A percentile compares a stretch with the other conserved stretches of the same genome.
phyloP scores from a whole-genome alignment of 1,140 invertebrate species.

The Drosophila ambigua region DNA sequence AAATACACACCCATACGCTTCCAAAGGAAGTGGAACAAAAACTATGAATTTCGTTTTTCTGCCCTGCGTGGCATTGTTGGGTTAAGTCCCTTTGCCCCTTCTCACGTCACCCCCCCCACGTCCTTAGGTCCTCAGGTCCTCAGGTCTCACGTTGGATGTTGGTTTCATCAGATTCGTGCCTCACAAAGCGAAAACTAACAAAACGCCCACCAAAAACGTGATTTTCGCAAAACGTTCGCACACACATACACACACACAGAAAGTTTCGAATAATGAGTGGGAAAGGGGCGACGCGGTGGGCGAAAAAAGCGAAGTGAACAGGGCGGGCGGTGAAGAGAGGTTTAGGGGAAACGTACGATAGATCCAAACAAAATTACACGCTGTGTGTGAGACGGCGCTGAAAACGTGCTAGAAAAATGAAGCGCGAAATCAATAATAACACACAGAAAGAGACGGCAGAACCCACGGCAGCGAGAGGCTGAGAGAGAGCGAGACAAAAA shows the following conservation, averaged over 20 bases:
- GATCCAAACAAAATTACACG: conserved; percentile 77
- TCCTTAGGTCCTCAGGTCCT: conserved; percentile 6
- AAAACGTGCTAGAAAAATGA: conserved; percentile 77
- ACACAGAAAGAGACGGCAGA: conserved; percentile 7
- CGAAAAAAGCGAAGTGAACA: neutral
- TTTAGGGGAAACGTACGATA: conserved; percentile 35
- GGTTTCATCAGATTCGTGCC: conserved; percentile 37
- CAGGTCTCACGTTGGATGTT: neutral
- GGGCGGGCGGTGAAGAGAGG: neutral
- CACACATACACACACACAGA: conserved; percentile 7
- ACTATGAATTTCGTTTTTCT: conserved; percentile 49
- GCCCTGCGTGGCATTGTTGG: conserved; percentile 34
- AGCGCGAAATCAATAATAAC: conserved; percentile 78
- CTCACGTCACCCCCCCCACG: neutral
- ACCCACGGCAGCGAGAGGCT: neutral
- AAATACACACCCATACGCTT: neutral
- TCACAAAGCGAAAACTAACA: conserved; percentile 49
- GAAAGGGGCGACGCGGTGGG: conserved; percentile 4
- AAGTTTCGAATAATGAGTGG: neutral
- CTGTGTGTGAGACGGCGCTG: conserved; percentile 54
- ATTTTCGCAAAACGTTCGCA: conserved; percentile 44
- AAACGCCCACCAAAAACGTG: conserved; percentile 52
- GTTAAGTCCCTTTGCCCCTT: conserved; percentile 23
- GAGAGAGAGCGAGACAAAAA: conserved; percentile 4
- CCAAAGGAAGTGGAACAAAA: conserved; percentile 46